These are phyloP conservation scores for Ammodytes dubius DNA, from an alignment of 2,113 vertebrate genomes.

Conservation along the genomic window DNA sequence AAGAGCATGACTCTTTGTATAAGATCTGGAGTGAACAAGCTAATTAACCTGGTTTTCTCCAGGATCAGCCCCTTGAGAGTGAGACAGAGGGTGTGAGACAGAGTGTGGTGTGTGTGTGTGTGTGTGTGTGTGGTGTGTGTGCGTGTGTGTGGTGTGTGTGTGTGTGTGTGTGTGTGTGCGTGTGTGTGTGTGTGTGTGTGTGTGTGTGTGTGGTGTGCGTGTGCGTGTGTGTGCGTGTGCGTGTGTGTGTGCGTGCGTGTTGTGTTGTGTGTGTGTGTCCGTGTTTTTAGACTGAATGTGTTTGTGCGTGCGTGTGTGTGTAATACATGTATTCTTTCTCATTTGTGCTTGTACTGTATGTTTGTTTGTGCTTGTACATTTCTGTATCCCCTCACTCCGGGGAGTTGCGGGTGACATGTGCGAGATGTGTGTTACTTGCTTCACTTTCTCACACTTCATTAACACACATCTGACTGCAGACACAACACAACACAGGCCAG, in stretches of 20 bases:
- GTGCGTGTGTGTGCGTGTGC: constrained; percentile 16
- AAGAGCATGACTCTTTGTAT: constrained; percentile 70
- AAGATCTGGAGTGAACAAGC: constrained; percentile 84
- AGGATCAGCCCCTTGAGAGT: constrained; percentile 85
- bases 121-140: constrained; percentile 10
- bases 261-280: constrained; percentile 38
- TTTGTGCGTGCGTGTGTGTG: background rate
- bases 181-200: constrained; percentile 29
- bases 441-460: constrained; percentile 79
- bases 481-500: constrained; percentile 64
- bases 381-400: constrained; percentile 51
- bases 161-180: background rate
- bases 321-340: background rate
- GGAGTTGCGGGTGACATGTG: constrained; percentile 71
- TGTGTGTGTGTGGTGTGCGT: background rate
- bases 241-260: background rate
- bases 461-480: constrained; percentile 74
- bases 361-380: constrained; percentile 23
- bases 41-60: constrained; percentile 90
- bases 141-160: constrained; percentile 25
- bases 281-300: constrained; percentile 3
- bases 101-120: constrained; percentile 45
- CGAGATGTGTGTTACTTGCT: constrained; percentile 70
- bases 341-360: constrained; percentile 2
- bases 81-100: constrained; percentile 61